A percentile compares a stretch with the other conserved stretches of the same genome.
phyloP scores from a whole-genome alignment of 2,888 invertebrate species.

The Limulus polyphemus region DNA sequence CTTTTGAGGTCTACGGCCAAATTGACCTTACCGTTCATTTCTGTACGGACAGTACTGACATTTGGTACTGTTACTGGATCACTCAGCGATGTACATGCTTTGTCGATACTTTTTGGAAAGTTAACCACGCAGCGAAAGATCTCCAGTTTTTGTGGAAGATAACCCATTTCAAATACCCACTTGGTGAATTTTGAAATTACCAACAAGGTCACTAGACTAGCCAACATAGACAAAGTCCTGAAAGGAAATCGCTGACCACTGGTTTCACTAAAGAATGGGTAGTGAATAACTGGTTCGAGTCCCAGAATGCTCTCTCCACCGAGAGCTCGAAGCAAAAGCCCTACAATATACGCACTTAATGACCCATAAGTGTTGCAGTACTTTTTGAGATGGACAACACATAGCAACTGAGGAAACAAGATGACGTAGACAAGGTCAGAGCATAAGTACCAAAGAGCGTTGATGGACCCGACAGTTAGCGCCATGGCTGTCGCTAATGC shows the following conservation, averaged over 20 bases:
- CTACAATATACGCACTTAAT: conserved; percentile 70
- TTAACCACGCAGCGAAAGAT: conserved; percentile 91
- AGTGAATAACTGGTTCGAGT: conserved; percentile 67
- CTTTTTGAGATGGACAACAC: conserved; percentile 89
- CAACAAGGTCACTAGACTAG: conserved; percentile 66
- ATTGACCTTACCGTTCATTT: conserved; percentile 77
- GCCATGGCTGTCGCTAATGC: conserved; percentile 87
- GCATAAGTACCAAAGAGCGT: conserved; percentile 96
- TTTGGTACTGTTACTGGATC: conserved; percentile 20
- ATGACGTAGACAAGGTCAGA: conserved; percentile 97
- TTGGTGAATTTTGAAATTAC: conserved; percentile 69
- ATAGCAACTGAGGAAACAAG: conserved; percentile 90
- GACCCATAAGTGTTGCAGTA: conserved; percentile 96
- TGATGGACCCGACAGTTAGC: conserved; percentile 90
- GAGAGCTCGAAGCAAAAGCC: conserved; percentile 58
- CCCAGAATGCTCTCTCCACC: conserved; percentile 78
- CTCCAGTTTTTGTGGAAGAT: conserved; percentile 53
- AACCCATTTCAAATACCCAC: conserved; percentile 73
- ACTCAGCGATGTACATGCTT: conserved; percentile 37
- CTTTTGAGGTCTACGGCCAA: conserved; percentile 48
- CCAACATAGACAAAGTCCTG: conserved; percentile 81
- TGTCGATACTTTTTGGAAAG: conserved; percentile 80
- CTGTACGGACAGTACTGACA: conserved; percentile 51
- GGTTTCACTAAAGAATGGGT: conserved; percentile 52
- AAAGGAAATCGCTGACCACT: conserved; percentile 81